Percentiles rank a stretch among this genome's conserved stretches.
Evolutionary conservation across 2,797 vertebrate genomes (phyloP).

Genomic region (Paedocypris micromegethes): DNA sequence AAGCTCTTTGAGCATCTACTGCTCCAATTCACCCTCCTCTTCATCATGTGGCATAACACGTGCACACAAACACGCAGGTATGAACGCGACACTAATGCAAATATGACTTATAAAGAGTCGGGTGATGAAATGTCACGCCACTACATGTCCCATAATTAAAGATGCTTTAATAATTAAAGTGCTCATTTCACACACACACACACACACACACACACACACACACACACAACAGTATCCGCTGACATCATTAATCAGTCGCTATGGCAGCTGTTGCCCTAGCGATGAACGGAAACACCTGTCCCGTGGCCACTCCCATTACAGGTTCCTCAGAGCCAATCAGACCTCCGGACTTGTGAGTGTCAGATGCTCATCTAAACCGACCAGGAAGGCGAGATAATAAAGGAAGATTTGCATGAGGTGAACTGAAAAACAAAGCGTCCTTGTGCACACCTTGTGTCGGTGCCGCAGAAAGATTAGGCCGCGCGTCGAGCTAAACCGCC

Average conservation of each 20-base stretch:
- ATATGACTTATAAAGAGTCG: no score
- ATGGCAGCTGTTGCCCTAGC: conserved; percentile 36
- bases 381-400: not conserved
- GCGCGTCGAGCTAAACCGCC: not conserved
- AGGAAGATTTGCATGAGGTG: conserved; percentile 12
- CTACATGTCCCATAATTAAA: conserved; percentile 24
- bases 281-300: conserved; percentile 28
- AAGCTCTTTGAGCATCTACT: not conserved
- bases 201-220: conserved; percentile 11
- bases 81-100: no score
- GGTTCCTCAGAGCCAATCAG: conserved; percentile 2
- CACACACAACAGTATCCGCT: conserved; percentile 18
- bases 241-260: conserved; percentile 27
- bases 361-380: conserved; percentile 16
- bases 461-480: not conserved
- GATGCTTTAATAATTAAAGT: conserved; percentile 5
- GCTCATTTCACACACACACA: not conserved
- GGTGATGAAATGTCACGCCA: not conserved
- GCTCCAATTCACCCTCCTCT: not conserved
- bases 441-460: conserved; percentile 1
- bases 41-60: no score
- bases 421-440: not conserved
- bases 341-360: not conserved
- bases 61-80: no score
- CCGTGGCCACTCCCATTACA: conserved; percentile 21